Evolutionary conservation across 2,797 vertebrate genomes (phyloP), one percentile per base, ranked within the genome.

Genomic region (Rhinella marina): DNA sequence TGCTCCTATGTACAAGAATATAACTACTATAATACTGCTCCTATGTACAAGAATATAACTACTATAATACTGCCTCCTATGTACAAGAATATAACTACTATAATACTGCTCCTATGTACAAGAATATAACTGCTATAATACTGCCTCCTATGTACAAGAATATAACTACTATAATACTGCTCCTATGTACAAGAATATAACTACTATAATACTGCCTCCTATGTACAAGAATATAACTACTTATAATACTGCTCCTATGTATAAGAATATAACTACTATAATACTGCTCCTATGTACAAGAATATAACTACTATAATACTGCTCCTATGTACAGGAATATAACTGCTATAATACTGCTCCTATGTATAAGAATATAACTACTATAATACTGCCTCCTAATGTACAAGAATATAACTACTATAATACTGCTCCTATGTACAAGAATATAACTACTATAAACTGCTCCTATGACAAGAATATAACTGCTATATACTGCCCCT

Each of bases 231-330:
- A 32, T 72, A 72, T 41, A 32, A 41, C 68, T 41, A 41, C 16
- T 32, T 32, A 72, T 72, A 32, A 21, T 72, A 32, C 68, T 72
- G 16, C 68, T 2, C 16, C 68, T 72, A 32, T 72, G 27, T 68
- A 62, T 17, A 32, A 72, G 68, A 72, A 32, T 41, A 32, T 12
- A 66, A 66, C n/a, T 66, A 17, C 7, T 72, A 72, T 72, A 72
- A 72, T 68, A 72, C 27, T 19, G 14, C 16, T 6, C 27, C 16
- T 32, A 32, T 72, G 19, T 72, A 72, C 68, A 72, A 41, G 29
- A 19, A 32, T 32, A 72, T 72, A 17, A 72, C 68, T 72, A 19
- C 27, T 72, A 72, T 68, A 72, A 41, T 72, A 72, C 68, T 68
- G 16, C 68, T 2, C n/a, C 62, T 27, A 66, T 59, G n/a, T 66